Conservation (phyloP, 2,797 vertebrate species). For the Tenualosa ilisha region DNA sequence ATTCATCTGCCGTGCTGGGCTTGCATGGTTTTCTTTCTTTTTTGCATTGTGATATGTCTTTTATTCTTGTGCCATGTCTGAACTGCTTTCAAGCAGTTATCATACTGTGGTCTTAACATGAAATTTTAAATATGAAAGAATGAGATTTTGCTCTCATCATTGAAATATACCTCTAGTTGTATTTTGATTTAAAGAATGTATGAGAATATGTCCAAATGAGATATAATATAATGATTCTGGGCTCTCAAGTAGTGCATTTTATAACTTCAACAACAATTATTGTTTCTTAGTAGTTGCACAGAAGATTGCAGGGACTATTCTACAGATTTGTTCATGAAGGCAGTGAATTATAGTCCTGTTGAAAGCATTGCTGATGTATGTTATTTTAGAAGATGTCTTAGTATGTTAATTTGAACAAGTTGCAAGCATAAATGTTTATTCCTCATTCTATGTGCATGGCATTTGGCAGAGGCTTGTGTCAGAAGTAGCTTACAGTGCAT, state of each 20-base stretch:
- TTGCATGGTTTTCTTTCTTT: background rate
- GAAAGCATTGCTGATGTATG: background rate
- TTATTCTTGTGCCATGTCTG: background rate
- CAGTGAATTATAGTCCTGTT: background rate
- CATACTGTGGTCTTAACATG: background rate
- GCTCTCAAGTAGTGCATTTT: background rate
- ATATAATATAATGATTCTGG: background rate
- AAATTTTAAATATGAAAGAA: background rate
- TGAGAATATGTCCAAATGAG: background rate
- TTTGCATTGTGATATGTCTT: background rate
- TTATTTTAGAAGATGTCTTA: background rate
- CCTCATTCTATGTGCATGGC: too few relatives aligned
- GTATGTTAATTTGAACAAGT: background rate
- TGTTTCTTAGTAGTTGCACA: background rate
- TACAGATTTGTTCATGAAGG: background rate
- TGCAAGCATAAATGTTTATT: background rate
- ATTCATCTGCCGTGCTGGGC: background rate
- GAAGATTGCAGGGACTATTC: background rate
- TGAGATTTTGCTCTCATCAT: background rate
- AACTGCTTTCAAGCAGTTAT: background rate
- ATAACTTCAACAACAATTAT: background rate
- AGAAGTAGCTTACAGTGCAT: too few relatives aligned
- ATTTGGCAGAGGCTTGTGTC: too few relatives aligned
- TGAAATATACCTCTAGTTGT: background rate
- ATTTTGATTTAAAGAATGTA: background rate